Conservation (phyloP, 2,113 vertebrate species). For the Furnarius figulus region DNA sequence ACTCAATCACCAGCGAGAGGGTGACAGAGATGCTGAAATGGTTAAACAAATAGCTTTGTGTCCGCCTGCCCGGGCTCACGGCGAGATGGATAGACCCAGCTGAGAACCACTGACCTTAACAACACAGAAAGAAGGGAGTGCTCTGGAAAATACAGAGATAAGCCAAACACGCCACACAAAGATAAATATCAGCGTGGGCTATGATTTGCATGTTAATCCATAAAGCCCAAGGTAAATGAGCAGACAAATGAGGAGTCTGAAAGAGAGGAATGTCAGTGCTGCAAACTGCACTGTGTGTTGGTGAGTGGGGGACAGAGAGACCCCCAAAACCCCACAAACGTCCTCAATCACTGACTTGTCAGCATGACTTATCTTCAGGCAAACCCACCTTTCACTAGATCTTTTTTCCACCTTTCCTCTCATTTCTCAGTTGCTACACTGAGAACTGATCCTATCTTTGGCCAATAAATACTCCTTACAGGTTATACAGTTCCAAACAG, state of each 20-base stretch:
- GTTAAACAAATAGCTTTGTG: background rate
- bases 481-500: background rate
- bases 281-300: rapidly evolving
- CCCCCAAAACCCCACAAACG: background rate
- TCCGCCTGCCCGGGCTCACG: background rate
- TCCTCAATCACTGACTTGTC: background rate
- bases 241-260: background rate
- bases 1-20: background rate
- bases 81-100: constrained; percentile 14
- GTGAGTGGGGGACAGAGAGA: background rate
- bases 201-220: background rate
- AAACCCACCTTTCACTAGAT: background rate
- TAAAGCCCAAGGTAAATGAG: constrained; percentile 10
- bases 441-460: background rate
- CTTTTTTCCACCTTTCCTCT: background rate
- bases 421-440: background rate
- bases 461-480: background rate
- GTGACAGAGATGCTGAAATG: constrained; percentile 9
- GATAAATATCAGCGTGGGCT: background rate
- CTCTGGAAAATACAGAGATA: background rate
- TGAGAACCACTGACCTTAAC: constrained; percentile 26
- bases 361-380: background rate
- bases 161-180: background rate
- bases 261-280: background rate
- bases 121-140: background rate